Percentiles rank a stretch among this genome's conserved stretches.
Conservation (phyloP, 2,888 invertebrate genomes). For the Tenthredo distinguenda region DNA sequence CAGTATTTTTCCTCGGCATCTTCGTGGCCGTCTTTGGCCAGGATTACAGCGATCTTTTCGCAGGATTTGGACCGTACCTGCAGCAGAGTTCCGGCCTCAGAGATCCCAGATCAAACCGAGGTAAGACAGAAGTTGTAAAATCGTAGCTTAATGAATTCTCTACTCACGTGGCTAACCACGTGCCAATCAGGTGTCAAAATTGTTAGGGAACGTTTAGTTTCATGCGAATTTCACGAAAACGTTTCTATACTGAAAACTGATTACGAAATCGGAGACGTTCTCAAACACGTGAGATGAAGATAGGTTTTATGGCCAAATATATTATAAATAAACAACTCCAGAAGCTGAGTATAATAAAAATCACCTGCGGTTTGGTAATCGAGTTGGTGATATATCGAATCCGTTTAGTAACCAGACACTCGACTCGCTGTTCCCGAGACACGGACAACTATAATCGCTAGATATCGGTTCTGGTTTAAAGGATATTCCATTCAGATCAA, state of each 20-base stretch:
- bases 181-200: background rate
- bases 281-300: background rate
- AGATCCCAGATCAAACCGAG: slow-evolving; percentile 75
- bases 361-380: background rate
- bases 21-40: slow-evolving; percentile 66
- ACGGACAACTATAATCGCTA: background rate
- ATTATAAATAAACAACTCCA: background rate
- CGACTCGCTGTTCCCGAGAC: background rate
- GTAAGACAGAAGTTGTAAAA: slow-evolving; percentile 58
- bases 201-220: background rate
- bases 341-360: too few species aligned
- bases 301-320: background rate
- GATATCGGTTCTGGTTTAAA: background rate
- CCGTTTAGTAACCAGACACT: background rate
- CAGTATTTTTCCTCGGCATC: slow-evolving; percentile 65
- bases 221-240: background rate
- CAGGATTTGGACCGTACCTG: slow-evolving; percentile 73
- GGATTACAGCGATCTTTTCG: slow-evolving; percentile 70
- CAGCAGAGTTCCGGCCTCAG: slow-evolving; percentile 65
- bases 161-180: background rate
- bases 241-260: background rate
- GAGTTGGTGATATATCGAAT: background rate
- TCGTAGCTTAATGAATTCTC: background rate
- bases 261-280: background rate
- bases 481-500: background rate